Conservation (phyloP, 1,140 invertebrate species). For the Ceratina australensis region DNA sequence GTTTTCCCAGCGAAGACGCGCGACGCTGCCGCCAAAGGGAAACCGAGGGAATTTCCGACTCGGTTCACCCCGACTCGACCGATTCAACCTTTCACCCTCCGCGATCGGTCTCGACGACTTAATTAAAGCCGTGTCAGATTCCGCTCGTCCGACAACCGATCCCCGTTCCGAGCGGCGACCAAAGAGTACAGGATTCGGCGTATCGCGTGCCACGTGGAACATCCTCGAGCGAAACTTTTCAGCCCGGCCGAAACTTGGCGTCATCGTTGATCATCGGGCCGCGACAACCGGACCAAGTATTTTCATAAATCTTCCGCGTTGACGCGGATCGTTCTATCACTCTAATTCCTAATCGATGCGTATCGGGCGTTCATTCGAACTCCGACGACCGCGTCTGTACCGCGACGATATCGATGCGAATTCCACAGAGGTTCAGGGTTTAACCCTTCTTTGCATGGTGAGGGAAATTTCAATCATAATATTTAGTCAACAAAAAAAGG, state of each 20-base stretch:
- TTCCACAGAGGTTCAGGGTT: neutral
- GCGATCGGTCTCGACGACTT: neutral
- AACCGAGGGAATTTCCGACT: too few relatives aligned
- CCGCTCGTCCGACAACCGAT: neutral
- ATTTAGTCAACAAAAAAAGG: too few relatives aligned
- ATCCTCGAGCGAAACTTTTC: conserved; percentile 31
- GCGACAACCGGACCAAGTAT: conserved; percentile 51
- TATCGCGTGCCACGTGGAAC: conserved; percentile 38
- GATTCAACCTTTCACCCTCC: neutral
- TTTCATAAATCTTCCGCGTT: conserved; percentile 58
- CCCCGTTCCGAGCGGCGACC: too few relatives aligned
- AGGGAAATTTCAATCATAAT: too few relatives aligned
- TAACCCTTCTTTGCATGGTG: too few relatives aligned
- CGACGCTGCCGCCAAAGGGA: too few relatives aligned
- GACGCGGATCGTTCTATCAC: conserved; percentile 45
- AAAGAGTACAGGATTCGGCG: conserved; percentile 20
- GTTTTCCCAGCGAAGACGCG: too few relatives aligned
- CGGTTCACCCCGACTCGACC: neutral
- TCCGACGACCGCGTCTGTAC: neutral
- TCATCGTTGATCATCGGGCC: conserved; percentile 44
- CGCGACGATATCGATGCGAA: conserved; percentile 15
- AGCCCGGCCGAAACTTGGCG: conserved; percentile 47
- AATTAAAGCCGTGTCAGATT: neutral
- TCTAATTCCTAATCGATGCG: too few relatives aligned
- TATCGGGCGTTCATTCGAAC: conserved; percentile 12